phyloP scores from a whole-genome alignment of 92 coral and sea anemone species.

The Ricordea florida region DNA sequence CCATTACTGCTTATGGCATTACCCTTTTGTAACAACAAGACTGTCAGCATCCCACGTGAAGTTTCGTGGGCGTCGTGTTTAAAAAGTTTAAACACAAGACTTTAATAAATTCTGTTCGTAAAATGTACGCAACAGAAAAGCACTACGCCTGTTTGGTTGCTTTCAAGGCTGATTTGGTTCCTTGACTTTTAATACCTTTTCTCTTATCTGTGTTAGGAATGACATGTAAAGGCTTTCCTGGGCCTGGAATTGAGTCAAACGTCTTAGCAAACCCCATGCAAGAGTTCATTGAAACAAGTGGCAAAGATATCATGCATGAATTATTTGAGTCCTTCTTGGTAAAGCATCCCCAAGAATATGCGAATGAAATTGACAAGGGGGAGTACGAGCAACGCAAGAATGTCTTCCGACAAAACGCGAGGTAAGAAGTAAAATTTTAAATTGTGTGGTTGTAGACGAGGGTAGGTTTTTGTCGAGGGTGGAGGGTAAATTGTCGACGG shows the following conservation, averaged over 20 bases:
- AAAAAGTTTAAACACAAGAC: no score
- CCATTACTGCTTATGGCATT: no score
- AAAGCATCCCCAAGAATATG: constrained; percentile 78
- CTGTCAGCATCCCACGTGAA: no score
- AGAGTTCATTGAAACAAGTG: constrained; percentile 84
- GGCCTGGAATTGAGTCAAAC: constrained; percentile 84
- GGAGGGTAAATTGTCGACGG: no score
- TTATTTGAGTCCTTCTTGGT: constrained; percentile 80
- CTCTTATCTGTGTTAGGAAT: constrained; percentile 44
- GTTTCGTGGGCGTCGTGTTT: no score
- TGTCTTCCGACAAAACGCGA: constrained; percentile 86
- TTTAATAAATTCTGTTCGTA: no score
- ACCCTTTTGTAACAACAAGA: no score
- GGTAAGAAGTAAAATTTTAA: constrained; percentile 35
- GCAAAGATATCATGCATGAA: constrained; percentile 60
- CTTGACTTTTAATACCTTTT: neutral
- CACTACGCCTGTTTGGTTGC: neutral
- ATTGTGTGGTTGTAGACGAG: neutral
- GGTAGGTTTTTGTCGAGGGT: neutral
- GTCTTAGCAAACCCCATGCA: constrained; percentile 94
- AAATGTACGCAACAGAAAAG: no score
- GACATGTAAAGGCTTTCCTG: constrained; percentile 95
- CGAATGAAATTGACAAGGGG: constrained; percentile 39
- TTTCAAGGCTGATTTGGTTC: neutral
- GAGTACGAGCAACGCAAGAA: constrained; percentile 74